Conservation (phyloP, 2,888 invertebrate genomes). For the Biston betularia region DNA sequence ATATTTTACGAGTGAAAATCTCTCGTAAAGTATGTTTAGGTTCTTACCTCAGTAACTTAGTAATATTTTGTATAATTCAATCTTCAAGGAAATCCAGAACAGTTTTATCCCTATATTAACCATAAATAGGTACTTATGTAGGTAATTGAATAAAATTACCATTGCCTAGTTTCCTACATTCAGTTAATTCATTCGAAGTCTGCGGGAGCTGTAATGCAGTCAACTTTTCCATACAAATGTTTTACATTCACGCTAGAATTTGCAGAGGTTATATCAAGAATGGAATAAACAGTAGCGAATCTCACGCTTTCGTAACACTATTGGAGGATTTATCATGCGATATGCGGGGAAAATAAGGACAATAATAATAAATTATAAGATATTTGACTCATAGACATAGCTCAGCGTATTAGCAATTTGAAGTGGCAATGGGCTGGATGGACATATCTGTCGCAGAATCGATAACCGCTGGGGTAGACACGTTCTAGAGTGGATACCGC, state of each 20-base stretch:
- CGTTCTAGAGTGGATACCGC: too few species aligned
- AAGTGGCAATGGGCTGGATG: too few species aligned
- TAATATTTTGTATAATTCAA: slow-evolving; percentile 6
- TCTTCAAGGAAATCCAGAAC: slow-evolving; percentile 26
- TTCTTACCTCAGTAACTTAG: too few species aligned
- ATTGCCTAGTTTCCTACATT: slow-evolving; percentile 30
- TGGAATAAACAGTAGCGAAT: not conserved
- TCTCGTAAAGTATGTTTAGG: too few species aligned
- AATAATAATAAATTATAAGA: too few species aligned
- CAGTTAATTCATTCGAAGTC: slow-evolving; percentile 25
- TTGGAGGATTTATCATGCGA: too few species aligned
- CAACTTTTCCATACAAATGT: slow-evolving; percentile 48
- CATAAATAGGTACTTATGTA: slow-evolving; percentile 30
- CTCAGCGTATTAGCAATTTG: too few species aligned
- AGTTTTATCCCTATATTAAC: slow-evolving; percentile 22
- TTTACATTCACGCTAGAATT: slow-evolving; percentile 42
- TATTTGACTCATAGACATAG: too few species aligned
- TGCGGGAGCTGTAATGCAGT: slow-evolving; percentile 20
- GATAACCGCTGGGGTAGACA: too few species aligned
- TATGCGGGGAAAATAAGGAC: too few species aligned
- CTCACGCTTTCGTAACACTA: not conserved
- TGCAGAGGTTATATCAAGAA: slow-evolving; percentile 34
- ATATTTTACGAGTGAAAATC: too few species aligned
- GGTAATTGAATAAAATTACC: slow-evolving; percentile 39
- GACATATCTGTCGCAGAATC: too few species aligned